A percentile compares a stretch with the other conserved stretches of the same genome.
phyloP scores from a whole-genome alignment of 2,113 vertebrate genomes.

The Xenopus tropicalis region UCB_Xtro_10.0 CM004449.2:75290001-75290500 shows the following conservation, averaged over 20 bases:
- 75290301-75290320: too few species aligned
- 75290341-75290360: too few species aligned
- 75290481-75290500: too few species aligned
- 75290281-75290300: too few species aligned
- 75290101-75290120: slow-evolving; percentile 3
- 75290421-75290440: too few species aligned
- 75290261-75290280: too few species aligned
- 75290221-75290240: not conserved
- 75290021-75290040: not conserved
- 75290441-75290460: too few species aligned
- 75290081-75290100: not conserved
- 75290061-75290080: not conserved
- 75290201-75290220: not conserved
- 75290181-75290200: not conserved
- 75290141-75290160: not conserved
- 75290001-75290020: slow-evolving; percentile 2
- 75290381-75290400: too few species aligned
- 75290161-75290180: not conserved
- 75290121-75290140: slow-evolving; percentile 1
- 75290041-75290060: not conserved
- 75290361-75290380: too few species aligned
- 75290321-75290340: too few species aligned
- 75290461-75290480: too few species aligned
- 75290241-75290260: not conserved
- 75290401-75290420: too few species aligned